phyloP scores from a whole-genome alignment of 2,888 invertebrate genomes.

The Hipparchia sbordonii region DNA sequence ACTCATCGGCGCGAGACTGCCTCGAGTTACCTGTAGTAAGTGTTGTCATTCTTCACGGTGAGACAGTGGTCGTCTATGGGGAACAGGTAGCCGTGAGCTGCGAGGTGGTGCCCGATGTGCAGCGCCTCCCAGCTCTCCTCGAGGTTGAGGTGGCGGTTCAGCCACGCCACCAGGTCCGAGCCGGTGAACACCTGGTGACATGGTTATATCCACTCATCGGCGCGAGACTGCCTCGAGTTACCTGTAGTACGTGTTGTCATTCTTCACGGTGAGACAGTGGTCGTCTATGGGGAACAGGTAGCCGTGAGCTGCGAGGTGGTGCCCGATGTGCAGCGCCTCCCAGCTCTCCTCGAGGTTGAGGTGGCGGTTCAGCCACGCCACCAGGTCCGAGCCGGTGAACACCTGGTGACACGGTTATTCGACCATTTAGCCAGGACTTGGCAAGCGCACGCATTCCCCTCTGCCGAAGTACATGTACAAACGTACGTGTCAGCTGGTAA shows the following conservation, averaged over 20 bases:
- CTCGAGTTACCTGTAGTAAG: conserved; percentile 91
- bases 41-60: conserved; percentile 98
- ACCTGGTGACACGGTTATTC: conserved; percentile 63
- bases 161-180: conserved; percentile 96
- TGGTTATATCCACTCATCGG: background rate
- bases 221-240: conserved; percentile 54
- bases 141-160: conserved; percentile 94
- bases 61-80: conserved; percentile 99
- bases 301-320: conserved; percentile 97
- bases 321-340: conserved; percentile 97
- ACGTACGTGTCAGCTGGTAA: too few species aligned
- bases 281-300: conserved; percentile 99
- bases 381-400: conserved; percentile 93
- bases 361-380: conserved; percentile 96
- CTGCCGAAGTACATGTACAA: too few species aligned
- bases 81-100: conserved; percentile 99
- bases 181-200: conserved; percentile 86
- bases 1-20: too few species aligned
- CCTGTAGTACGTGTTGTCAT: conserved; percentile 98
- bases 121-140: conserved; percentile 97
- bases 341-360: conserved; percentile 95
- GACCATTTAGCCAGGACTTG: too few species aligned
- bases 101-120: conserved; percentile 96
- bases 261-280: conserved; percentile 97
- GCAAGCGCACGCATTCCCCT: too few species aligned